Percentiles rank a stretch among this genome's conserved stretches.
phyloP scores from a whole-genome alignment of 2,113 vertebrate species.

The Pelecanus crispus region DNA sequence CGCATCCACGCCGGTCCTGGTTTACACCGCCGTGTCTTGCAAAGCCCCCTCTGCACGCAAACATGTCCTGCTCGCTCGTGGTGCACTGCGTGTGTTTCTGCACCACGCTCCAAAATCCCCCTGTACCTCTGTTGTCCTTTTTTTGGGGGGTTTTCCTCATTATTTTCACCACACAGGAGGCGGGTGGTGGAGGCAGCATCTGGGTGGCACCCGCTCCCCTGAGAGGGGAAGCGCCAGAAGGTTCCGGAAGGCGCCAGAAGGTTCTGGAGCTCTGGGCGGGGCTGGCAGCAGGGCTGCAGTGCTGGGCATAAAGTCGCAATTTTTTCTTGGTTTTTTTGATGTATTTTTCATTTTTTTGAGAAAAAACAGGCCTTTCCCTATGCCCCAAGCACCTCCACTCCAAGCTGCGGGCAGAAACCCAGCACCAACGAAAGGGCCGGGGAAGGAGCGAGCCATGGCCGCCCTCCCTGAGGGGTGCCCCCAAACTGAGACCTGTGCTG shows the following conservation, averaged over 20 bases:
- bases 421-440: fast-evolving
- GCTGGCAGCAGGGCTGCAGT: not conserved
- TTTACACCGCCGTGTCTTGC: not conserved
- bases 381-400: not conserved
- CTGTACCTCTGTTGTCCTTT: fast-evolving
- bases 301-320: not conserved
- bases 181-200: fast-evolving
- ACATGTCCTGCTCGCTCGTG: fast-evolving
- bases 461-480: not conserved
- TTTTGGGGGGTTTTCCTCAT: not conserved
- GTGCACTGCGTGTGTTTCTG: fast-evolving
- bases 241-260: not conserved
- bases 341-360: not conserved
- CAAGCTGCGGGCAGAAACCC: not conserved
- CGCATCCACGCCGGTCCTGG: fast-evolving
- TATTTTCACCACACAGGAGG: not conserved
- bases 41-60: too few species aligned
- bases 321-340: not conserved
- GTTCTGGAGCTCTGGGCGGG: not conserved
- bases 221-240: not conserved
- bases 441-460: fast-evolving
- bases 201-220: fast-evolving
- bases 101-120: fast-evolving
- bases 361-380: not conserved
- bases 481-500: not conserved